phyloP scores from a whole-genome alignment of 2,888 invertebrate genomes.

The Rosalia funebris region DNA sequence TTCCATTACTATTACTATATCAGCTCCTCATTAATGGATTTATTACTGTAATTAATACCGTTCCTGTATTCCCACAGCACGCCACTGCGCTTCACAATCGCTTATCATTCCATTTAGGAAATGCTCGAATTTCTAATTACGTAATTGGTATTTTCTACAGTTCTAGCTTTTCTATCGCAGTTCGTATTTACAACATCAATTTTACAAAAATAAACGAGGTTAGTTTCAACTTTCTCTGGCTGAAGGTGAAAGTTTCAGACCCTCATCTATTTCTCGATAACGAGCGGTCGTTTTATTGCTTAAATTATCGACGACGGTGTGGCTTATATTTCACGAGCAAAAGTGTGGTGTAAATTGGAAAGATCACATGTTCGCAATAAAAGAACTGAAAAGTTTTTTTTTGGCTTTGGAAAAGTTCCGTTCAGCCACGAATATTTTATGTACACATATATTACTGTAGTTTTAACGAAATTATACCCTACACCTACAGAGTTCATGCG shows the following conservation, averaged over 20 bases:
- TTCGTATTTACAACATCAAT: slow-evolving; percentile 15
- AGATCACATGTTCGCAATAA: too few relatives aligned
- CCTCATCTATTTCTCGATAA: slow-evolving; percentile 35
- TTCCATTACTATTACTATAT: too few relatives aligned
- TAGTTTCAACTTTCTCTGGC: slow-evolving; percentile 42
- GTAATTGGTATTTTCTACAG: slow-evolving; percentile 5
- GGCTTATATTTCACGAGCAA: too few relatives aligned
- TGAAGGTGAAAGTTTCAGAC: slow-evolving; percentile 42
- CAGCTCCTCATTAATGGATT: too few relatives aligned
- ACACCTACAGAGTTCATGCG: too few relatives aligned
- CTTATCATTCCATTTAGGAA: neutral
- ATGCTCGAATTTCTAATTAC: slow-evolving; percentile 11
- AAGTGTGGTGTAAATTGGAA: too few relatives aligned
- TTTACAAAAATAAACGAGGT: slow-evolving; percentile 42
- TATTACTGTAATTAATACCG: neutral
- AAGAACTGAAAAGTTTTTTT: too few relatives aligned
- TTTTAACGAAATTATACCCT: too few relatives aligned
- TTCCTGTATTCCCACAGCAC: neutral
- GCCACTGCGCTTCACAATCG: neutral
- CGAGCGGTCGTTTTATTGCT: slow-evolving; percentile 12
- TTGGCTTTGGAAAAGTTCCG: too few relatives aligned
- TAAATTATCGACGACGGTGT: slow-evolving; percentile 12
- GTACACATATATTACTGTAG: too few relatives aligned
- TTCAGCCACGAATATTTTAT: too few relatives aligned
- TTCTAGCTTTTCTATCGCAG: neutral